Evolutionary conservation across 2,797 vertebrate genomes (phyloP).

Genomic region (Rhabdophis nuchalis): DNA sequence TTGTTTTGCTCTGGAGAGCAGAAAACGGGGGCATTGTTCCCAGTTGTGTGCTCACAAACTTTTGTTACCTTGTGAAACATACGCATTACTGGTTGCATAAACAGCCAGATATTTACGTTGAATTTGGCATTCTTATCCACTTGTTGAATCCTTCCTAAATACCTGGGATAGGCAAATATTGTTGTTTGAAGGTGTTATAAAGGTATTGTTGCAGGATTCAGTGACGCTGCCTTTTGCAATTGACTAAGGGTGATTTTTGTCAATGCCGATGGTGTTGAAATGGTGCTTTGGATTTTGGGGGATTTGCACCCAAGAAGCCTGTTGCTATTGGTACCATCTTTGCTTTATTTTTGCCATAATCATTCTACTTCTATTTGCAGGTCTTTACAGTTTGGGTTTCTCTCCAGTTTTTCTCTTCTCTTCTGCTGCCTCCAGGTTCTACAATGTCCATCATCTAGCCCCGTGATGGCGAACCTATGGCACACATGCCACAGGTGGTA

Average conservation of each 20-base stretch:
- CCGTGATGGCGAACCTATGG: no score
- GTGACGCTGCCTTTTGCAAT: no score
- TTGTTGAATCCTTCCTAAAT: not conserved
- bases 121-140: not conserved
- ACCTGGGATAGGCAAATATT: not conserved
- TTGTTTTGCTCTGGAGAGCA: not conserved
- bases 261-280: not conserved
- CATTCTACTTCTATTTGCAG: not conserved
- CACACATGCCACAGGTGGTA: no score
- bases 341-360: not conserved
- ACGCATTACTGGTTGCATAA: not conserved
- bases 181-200: not conserved
- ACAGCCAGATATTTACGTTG: not conserved
- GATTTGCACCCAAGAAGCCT: not conserved
- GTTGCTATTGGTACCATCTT: not conserved
- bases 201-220: no score
- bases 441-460: not conserved
- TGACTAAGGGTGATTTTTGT: not conserved
- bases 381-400: not conserved
- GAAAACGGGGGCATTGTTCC: not conserved
- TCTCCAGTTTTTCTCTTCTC: no score
- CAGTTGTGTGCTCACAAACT: not conserved
- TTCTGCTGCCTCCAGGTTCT: not conserved
- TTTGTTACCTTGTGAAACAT: not conserved
- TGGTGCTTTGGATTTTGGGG: no score